Conservation (phyloP, 2,113 vertebrate species). For the Otus sunia region DNA sequence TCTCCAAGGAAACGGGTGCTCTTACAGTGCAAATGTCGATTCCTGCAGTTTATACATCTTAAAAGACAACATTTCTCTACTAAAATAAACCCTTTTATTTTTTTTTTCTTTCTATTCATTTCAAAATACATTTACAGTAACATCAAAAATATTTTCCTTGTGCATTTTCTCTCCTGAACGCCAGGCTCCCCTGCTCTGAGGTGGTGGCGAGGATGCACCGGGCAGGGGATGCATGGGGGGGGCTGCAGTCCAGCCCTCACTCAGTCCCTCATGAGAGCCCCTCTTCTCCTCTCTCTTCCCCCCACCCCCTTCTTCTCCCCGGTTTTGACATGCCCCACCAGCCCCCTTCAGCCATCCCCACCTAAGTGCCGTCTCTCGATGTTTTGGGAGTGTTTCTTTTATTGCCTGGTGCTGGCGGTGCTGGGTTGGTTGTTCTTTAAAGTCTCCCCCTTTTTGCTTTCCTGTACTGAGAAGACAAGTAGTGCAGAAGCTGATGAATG, state of each 20-base stretch:
- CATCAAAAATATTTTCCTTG: conserved; percentile 76
- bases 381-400: background rate
- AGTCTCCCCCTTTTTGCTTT: conserved; percentile 56
- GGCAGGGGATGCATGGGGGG: background rate
- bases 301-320: background rate
- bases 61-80: conserved; percentile 63
- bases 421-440: conserved; percentile 80
- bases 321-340: background rate
- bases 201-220: background rate
- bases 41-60: conserved; percentile 52
- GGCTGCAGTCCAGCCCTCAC: background rate
- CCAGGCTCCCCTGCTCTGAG: background rate
- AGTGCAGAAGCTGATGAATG: conserved; percentile 72
- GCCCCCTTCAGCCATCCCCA: background rate
- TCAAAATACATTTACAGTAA: conserved; percentile 76
- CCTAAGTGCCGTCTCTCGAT: background rate
- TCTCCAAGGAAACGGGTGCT: conserved; percentile 30
- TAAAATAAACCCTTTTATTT: conserved; percentile 70
- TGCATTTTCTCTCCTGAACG: conserved; percentile 25
- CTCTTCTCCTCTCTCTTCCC: background rate
- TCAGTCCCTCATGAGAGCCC: background rate
- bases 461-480: conserved; percentile 70
- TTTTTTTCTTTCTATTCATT: conserved; percentile 28
- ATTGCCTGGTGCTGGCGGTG: background rate
- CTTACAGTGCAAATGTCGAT: conserved; percentile 47